Base-by-base conservation (phyloP, 2,888 invertebrate species). In the Watsonalla cultraria region DNA sequence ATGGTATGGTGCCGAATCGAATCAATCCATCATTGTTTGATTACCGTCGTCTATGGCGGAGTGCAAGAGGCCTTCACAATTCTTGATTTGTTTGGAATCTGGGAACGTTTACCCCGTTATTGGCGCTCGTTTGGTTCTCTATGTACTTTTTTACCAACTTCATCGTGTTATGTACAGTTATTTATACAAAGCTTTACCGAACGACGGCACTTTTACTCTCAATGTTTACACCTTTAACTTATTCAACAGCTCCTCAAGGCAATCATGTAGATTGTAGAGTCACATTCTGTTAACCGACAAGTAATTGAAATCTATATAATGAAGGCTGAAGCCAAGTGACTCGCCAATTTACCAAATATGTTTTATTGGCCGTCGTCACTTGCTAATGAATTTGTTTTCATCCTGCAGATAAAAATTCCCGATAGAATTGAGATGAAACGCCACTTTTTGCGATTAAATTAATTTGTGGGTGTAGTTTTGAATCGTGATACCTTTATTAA, bases 1-100 rank as follows among this genome's bases (percentile, higher is more conserved):
- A 66, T 54, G 50, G 60, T 65, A 60, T 62, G 64, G 65, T 62
- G 64, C 65, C 68, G 72, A 60, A 52, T 64, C 71, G 58, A 80
- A 82, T 84, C 78, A 79, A 78, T 77, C 67, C 64, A 66, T 76
- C 64, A 80, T 84, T 83, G 84, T 83, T 82, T 77, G 70, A 68
- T 67, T 66, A 64, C 65, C 80, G 80, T 79, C 81, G 82, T 82
- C 80, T 79, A 60, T 62, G 57, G 64, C 63, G 57, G 61, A 61
- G 60, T 55, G 55, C 58, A 59, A 62, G 62, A 68, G 72, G 61
- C 72, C 71, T 72, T 74, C 67, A 61, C 64, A 64, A 64, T 64
- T 67, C 64, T 62, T 56, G 56, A 56, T 70, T 59, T 53, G 46
- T 56, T 64, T 70, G 53, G 55, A 57, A 51, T 59, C 58, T 61